A percentile compares a stretch with the other conserved stretches of the same genome.
Conservation (phyloP, 2,797 vertebrate genomes). For the Triplophysa bombifrons region DNA sequence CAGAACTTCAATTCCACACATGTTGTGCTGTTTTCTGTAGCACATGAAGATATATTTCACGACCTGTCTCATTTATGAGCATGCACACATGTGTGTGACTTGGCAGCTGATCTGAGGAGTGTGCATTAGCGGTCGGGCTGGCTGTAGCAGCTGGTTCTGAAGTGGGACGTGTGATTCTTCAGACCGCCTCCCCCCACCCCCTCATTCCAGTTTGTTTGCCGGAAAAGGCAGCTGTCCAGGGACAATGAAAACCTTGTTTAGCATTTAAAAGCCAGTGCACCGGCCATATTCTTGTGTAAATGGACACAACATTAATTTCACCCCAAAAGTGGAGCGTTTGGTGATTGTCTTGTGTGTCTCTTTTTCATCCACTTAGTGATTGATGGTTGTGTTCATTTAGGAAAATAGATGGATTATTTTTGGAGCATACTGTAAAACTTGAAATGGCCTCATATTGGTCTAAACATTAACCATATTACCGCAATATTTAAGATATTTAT, state of each 20-base stretch:
- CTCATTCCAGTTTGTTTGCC: slow-evolving; percentile 47
- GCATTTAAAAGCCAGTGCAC: slow-evolving; percentile 75
- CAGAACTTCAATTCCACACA: neutral
- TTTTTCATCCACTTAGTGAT: slow-evolving; percentile 2
- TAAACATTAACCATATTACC: no score
- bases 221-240: slow-evolving; percentile 75
- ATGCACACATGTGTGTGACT: slow-evolving; percentile 51
- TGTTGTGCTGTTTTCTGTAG: slow-evolving; percentile 5
- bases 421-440: slow-evolving; percentile 5
- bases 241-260: slow-evolving; percentile 78
- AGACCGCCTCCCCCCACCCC: slow-evolving; percentile 39
- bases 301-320: slow-evolving; percentile 19
- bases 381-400: neutral
- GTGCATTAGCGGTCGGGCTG: slow-evolving; percentile 51
- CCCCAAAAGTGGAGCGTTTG: neutral
- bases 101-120: slow-evolving; percentile 67
- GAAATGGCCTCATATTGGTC: neutral
- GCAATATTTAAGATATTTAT: no score
- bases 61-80: slow-evolving; percentile 31
- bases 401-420: neutral
- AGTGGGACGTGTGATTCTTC: slow-evolving; percentile 47
- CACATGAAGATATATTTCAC: slow-evolving; percentile 19
- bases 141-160: slow-evolving; percentile 45
- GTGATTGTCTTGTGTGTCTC: neutral
- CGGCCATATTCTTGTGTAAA: slow-evolving; percentile 48